Evolutionary conservation across 2,888 invertebrate genomes (phyloP), one percentile per base, ranked within the genome.

Genomic region (Eristalis pertinax): DNA sequence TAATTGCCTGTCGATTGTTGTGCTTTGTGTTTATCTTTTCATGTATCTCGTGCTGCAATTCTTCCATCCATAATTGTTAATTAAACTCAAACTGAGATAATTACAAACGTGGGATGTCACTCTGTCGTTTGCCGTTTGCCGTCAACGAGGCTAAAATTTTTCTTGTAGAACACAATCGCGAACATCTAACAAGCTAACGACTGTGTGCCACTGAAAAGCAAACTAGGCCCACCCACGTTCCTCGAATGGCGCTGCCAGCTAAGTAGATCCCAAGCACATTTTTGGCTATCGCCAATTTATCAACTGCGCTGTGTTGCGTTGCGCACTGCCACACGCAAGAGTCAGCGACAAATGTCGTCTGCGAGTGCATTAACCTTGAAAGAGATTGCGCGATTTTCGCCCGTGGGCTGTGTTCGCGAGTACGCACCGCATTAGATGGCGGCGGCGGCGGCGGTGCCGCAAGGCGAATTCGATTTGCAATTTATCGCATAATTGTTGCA

Each of bases 241-340:
- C 26, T 13, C 26, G n/a, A 24, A 56, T 22, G 56, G 19, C 56
- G 13, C 56, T n/a, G 8, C 4, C 22, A 22, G 11, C 13, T 64
- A 76, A 68, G 50, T 38, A 83, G 77, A 73, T 26, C 58, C 58
- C 19, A 43, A 32, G 26, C 56, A 67, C 75, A 68, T 81, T 69
- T 85, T 82, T 77, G 82, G 85, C 82, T 85, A 85, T 85, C 85
- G 81, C 60, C 73, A 77, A 85, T 82, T 82, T 85, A 85, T 85
- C 60, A 60, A 15, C 60, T 24, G 24, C 60, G 24, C 60, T 24
- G 58, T 11, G 22, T 32, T 32, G 58, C 22, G 22, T 32, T 32
- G 32, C 32, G 1, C 32, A 8, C 10, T 26, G 15, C 26, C 60
- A 15, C 60, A 60, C 60, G 60, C 60, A 60, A 50, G 5, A 50